Base-by-base conservation (phyloP, 1,140 invertebrate species). In the Drosophila gunungcola region DNA sequence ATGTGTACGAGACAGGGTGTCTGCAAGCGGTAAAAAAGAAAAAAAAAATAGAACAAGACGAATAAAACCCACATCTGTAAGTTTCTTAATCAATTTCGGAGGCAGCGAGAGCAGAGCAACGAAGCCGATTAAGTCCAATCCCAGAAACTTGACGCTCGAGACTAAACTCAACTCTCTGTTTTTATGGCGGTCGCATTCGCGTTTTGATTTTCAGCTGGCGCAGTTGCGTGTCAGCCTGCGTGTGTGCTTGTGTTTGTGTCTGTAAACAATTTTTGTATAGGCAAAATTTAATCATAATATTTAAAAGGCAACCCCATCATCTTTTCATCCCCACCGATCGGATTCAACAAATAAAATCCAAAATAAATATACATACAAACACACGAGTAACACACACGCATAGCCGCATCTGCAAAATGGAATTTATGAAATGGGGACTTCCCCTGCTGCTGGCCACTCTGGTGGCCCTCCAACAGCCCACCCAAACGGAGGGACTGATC, bases 401-500 rank as follows among this genome's bases (percentile, higher is more conserved):
- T 32, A 9, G 11, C 48, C 9, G 51, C 34, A 32, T 7, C 67
- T 34, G 48, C 29, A 51, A 9, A 16, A 42, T 56, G 53, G 7
- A 65, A 55, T 52, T 56, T 13, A 39, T 57, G 42, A 75, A 76
- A 53, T 51, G 64, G 56, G 54, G 55, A 49, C 34, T 72, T 55
- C 51, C 52, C 46, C 48, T 83, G 32, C 4, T 60, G 3, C 10
- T 68, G 11, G 25, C 49, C 36, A 7, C 55, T 21, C 27, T 64
- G 5, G 27, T 85, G 21, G 4, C 60, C 3, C 12, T 91, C 3
- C 57, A 61, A 2, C 46, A 45, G 21, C 73, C 86, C 12, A 67
- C 65, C 41, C 88, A 77, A 25, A 68, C 89, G 6, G 91, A 53
- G 62, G 92, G 92, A 6, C 55, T 94, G 21, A 92, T 95, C 5